These are phyloP conservation scores for Aegithalos caudatus DNA, from an alignment of 2,113 vertebrate species.

Conservation along the genomic window DNA sequence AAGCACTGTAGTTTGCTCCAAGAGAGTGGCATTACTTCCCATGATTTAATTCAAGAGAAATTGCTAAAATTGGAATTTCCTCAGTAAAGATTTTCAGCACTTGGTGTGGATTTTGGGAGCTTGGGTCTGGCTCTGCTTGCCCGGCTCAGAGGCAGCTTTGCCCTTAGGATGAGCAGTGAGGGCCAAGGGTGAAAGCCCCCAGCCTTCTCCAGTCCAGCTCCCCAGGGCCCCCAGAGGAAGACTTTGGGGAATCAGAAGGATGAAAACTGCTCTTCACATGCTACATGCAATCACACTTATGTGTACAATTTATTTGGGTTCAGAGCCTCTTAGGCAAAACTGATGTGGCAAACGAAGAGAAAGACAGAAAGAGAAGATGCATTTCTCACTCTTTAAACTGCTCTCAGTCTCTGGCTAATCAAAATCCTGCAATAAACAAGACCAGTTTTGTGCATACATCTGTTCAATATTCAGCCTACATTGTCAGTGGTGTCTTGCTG, in stretches of 20 bases:
- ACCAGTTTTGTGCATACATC: not conserved
- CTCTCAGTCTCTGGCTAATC: not conserved
- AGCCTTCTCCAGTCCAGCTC: fast-evolving
- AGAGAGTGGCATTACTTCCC: not conserved
- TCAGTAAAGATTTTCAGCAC: not conserved
- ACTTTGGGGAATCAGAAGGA: not conserved
- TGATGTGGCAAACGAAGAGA: not conserved
- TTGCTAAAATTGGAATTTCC: not conserved
- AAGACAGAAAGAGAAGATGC: not conserved
- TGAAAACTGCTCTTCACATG: not conserved
- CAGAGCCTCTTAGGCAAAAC: not conserved
- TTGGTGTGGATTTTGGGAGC: not conserved
- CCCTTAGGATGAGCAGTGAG: not conserved
- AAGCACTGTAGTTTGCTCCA: not conserved
- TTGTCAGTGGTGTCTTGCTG: not conserved
- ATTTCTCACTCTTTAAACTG: not conserved
- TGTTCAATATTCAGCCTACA: not conserved
- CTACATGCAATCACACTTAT: not conserved
- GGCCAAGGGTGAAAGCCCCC: fast-evolving
- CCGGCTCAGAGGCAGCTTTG: not conserved
- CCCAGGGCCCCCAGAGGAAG: not conserved
- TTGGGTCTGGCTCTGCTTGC: not conserved
- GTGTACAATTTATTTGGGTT: not conserved
- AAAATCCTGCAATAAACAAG: not conserved
- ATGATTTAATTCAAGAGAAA: not conserved